Conservation (phyloP, 1,140 invertebrate species). For the Drosophila eugracilis region DNA sequence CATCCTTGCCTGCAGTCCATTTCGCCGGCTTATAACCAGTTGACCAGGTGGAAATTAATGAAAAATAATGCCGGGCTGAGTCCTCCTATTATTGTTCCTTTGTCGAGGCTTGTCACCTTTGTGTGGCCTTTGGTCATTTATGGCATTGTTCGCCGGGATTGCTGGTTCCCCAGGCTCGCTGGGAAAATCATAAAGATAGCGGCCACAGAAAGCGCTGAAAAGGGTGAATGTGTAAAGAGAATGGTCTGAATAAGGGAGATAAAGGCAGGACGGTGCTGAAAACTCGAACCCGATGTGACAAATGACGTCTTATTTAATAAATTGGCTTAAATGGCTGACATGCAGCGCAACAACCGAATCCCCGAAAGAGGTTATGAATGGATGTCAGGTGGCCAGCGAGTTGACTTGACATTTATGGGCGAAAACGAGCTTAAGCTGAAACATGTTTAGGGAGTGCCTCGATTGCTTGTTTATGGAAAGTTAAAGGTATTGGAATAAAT, state of each 20-base stretch:
- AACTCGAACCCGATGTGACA: constrained; percentile 78
- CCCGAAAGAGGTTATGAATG: background rate
- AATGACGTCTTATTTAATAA: constrained; percentile 82
- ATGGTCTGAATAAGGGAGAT: constrained; percentile 13
- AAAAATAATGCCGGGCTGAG: constrained; percentile 65
- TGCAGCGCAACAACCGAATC: constrained; percentile 35
- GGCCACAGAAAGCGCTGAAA: constrained; percentile 26
- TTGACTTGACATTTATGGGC: background rate
- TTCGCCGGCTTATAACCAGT: constrained; percentile 59
- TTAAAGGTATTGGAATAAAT: too few relatives aligned
- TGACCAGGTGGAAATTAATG: constrained; percentile 76
- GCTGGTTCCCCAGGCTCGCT: constrained; percentile 16
- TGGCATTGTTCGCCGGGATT: constrained; percentile 47
- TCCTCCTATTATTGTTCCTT: constrained; percentile 50
- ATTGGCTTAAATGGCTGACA: constrained; percentile 74
- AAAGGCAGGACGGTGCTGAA: constrained; percentile 48
- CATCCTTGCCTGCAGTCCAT: constrained; percentile 15
- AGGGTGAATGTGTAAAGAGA: background rate
- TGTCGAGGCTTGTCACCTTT: constrained; percentile 32
- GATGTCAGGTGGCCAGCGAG: background rate
- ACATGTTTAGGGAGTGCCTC: background rate
- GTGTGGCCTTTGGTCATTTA: constrained; percentile 24
- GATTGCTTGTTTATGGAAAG: background rate
- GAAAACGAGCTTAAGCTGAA: background rate
- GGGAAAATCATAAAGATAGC: constrained; percentile 72